Percentiles rank a stretch among this genome's conserved stretches.
Conservation (phyloP, 2,888 invertebrate species). For the Drosophila aldrichi region DNA sequence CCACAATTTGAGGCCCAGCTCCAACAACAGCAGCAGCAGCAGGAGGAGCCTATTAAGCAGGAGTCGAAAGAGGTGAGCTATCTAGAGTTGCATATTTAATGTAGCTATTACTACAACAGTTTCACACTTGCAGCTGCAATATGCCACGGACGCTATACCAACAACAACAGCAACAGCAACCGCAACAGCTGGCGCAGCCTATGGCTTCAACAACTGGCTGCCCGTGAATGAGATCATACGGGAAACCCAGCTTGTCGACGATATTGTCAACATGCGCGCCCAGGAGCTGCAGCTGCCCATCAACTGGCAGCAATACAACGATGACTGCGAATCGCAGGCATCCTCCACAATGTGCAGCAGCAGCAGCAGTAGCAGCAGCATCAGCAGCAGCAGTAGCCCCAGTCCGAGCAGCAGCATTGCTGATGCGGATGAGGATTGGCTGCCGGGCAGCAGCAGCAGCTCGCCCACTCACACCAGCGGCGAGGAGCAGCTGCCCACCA, state of each 20-base stretch:
- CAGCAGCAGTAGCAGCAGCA: too few relatives aligned
- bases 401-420: constrained; percentile 58
- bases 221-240: constrained; percentile 84
- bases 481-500: constrained; percentile 47
- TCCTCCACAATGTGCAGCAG: constrained; percentile 72
- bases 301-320: constrained; percentile 64
- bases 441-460: constrained; percentile 42
- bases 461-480: constrained; percentile 49
- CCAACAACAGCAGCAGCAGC: constrained; percentile 15
- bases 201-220: constrained; percentile 59
- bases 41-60: too few relatives aligned
- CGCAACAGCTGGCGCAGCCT: constrained; percentile 14
- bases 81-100: fast-evolving
- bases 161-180: constrained; percentile 21
- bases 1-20: constrained; percentile 84
- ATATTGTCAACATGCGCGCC: constrained; percentile 90
- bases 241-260: constrained; percentile 88
- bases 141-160: constrained; percentile 35
- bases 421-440: constrained; percentile 70
- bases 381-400: constrained; percentile 43
- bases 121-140: constrained; percentile 30
- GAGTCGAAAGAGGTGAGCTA: constrained; percentile 64
- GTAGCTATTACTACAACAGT: background rate
- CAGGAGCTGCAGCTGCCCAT: constrained; percentile 86
- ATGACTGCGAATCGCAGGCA: constrained; percentile 81